Base-by-base conservation (phyloP, 2,797 vertebrate genomes). In the Sus cebifrons region DNA sequence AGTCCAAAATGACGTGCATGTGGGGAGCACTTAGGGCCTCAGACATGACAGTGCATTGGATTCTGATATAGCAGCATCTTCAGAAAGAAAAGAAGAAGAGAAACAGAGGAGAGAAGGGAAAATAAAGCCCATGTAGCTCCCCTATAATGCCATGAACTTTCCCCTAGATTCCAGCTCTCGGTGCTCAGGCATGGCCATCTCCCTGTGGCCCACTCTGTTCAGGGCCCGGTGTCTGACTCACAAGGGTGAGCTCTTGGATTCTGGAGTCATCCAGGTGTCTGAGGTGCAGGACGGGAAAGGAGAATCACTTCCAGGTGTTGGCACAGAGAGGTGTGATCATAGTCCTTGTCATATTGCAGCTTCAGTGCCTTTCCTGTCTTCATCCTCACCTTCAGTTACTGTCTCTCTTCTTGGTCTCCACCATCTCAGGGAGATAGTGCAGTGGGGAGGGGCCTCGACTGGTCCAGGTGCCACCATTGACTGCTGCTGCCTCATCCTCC, bases 121-220 rank as follows among this genome's bases (percentile, higher is more conserved):
- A 60, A 36, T 83, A 3, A 23, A 82, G 3, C 20, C 0, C 14
- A 0, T 3, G 6, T 3, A 1, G 25, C 0, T 62, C 36, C 27
- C 0, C 20, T 78, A 32, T 11, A 25, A 49, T 0, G 0, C 74
- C 44, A 0, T 6, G 12, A 0, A 0, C 27, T 85, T 54, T 4
- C 1, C 3, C 0, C 0, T 29, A 36, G 36, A 23, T 62, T 77
- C 25, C 0, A 18, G 11, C 74, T 64, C 20, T 2, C 23, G 74
- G 70, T 70, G 13, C 44, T 32, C 0, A 0, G 2, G 49, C 58
- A 10, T 16, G 16, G 15, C 62, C 1, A 9, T 36, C 27, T 49
- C 49, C 4, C 25, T 77, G 70, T 32, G 17, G 67, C 67, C 21
- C 20, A 21, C 4, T 49, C 0, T 7, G 49, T 81, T 89, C 25